Conservation (phyloP, 2,113 vertebrate genomes). For the Blennius ocellaris region DNA sequence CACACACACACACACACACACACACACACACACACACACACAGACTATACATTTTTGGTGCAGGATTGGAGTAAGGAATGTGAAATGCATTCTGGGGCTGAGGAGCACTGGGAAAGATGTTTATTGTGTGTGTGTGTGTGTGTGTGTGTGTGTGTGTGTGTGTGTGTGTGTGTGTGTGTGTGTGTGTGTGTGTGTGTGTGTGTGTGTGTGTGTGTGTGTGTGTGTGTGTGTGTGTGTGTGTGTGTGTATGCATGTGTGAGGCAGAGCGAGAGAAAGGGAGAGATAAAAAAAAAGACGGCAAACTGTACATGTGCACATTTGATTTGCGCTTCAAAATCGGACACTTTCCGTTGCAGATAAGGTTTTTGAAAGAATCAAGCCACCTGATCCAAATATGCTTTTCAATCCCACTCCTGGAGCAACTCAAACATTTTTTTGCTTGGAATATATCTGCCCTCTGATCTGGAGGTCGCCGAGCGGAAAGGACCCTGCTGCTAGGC, state of each 20-base stretch:
- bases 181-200: too few relatives aligned
- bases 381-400: slow-evolving; percentile 52
- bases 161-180: too few relatives aligned
- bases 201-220: too few relatives aligned
- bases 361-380: slow-evolving; percentile 64
- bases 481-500: slow-evolving; percentile 49
- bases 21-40: background rate
- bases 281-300: slow-evolving; percentile 3
- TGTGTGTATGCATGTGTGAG: background rate
- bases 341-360: slow-evolving; percentile 62
- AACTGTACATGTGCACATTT: slow-evolving; percentile 50
- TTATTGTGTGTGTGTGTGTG: slow-evolving; percentile 17
- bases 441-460: slow-evolving; percentile 56
- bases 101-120: slow-evolving; percentile 38
- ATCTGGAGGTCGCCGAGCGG: slow-evolving; percentile 38
- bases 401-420: slow-evolving; percentile 54
- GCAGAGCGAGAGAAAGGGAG: background rate
- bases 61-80: slow-evolving; percentile 30
- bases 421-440: slow-evolving; percentile 58
- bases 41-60: slow-evolving; percentile 19
- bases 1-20: background rate
- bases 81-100: slow-evolving; percentile 62
- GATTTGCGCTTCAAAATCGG: slow-evolving; percentile 52
- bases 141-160: too few relatives aligned
- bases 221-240: too few relatives aligned